Conservation (phyloP, 2,797 vertebrate genomes). For the Zenarchopterus dispar region DNA sequence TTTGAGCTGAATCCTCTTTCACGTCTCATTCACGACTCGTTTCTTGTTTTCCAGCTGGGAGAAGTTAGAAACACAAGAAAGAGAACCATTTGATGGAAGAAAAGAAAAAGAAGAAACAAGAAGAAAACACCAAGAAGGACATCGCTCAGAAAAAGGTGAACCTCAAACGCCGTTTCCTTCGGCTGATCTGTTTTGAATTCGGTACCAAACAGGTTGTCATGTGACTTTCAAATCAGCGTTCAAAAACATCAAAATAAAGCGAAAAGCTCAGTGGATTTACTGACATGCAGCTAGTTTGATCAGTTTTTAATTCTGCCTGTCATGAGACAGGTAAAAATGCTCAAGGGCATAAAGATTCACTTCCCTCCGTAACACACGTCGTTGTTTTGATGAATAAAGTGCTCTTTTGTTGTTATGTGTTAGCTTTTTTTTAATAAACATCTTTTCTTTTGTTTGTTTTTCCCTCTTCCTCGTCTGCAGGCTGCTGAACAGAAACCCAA, state of each 20-base stretch:
- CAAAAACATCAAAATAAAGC: no score
- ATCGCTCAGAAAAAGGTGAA: constrained; percentile 94
- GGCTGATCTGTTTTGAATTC: background rate
- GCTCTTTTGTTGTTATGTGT: background rate
- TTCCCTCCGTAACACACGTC: no score
- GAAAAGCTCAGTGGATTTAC: no score
- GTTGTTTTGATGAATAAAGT: background rate
- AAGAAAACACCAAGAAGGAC: constrained; percentile 98
- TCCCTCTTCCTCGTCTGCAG: constrained; percentile 75
- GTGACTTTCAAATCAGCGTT: background rate
- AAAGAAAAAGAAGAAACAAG: constrained; percentile 99
- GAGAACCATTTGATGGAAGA: constrained; percentile 99
- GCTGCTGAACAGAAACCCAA: constrained; percentile 98
- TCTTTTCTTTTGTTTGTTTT: background rate
- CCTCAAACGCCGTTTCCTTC: constrained; percentile 53
- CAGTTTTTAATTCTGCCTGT: no score
- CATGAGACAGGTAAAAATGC: no score
- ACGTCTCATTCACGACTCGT: constrained; percentile 18
- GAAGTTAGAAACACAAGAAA: constrained; percentile 89
- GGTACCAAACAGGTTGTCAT: background rate
- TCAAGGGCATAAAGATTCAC: no score
- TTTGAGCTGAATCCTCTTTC: constrained; percentile 6
- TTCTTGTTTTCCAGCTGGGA: constrained; percentile 79
- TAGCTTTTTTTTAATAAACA: background rate
- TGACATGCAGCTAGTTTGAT: no score